Evolutionary conservation across 2,113 vertebrate genomes (phyloP), one percentile per base, ranked within the genome.

Genomic region (Spilogale gracilis): DNA sequence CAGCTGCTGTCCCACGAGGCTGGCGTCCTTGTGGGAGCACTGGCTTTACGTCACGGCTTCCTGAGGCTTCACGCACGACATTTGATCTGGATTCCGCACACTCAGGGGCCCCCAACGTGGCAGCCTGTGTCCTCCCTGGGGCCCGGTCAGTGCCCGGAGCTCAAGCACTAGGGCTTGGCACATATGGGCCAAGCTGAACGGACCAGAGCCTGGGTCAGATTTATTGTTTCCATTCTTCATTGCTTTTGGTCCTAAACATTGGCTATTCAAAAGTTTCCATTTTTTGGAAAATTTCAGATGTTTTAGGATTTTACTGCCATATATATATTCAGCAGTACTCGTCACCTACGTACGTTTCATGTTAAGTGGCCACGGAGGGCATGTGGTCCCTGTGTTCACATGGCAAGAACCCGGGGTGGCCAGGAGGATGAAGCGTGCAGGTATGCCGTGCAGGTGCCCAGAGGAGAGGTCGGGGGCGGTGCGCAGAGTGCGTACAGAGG

Each of bases 391-490:
- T 69, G 8, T 65, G 58, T 52, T 73, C 65, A 0, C 30, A 1
- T 6, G 5, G 17, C 25, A 78, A 81, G 73, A 38, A 38, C 38
- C 38, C 38, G 38, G 38, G 38, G 38, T 6, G 5, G 17, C 25
- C 69, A 81, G 73, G 63, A 50, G 45, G 88, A 45, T 4, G 2
- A 21, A 27, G 1, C 10, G 14, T 80, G 69, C 18, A 23, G 27
- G 76, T 7, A 2, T 4, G 32, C 27, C 5, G 6, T 8, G 52
- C 0, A 0, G 1, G 18, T 25, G n/a, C 32, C 6, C 2, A 4
- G 52, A 45, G 20, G 48, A 30, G 38, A 58, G 48, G 25, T 14
- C 25, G 30, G 48, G 18, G 32, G 12, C 7, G 23, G 4, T 23
- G 6, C 27, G 27, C n/a, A 17, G 13, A 69, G 50, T 30, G 2